These are phyloP conservation scores for Cepphus grylle DNA, from an alignment of 2,113 vertebrate species.

Conservation along the genomic window DNA sequence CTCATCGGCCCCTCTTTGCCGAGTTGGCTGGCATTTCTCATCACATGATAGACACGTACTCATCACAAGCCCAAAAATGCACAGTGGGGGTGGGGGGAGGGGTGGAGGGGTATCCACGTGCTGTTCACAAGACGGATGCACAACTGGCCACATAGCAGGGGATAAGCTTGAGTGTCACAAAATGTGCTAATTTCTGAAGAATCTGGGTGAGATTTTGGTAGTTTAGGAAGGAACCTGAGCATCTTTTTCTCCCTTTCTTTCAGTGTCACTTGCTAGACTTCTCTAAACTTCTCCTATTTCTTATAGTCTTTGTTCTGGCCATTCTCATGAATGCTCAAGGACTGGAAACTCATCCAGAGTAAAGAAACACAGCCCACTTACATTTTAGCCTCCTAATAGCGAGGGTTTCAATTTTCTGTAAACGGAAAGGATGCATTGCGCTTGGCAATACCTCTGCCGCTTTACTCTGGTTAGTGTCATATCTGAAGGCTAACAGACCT, in stretches of 20 bases:
- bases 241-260: not conserved
- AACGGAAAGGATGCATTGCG: constrained; percentile 20
- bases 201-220: not conserved
- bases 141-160: not conserved
- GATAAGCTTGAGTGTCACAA: not conserved
- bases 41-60: not conserved
- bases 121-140: not conserved
- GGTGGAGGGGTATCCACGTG: too few relatives aligned
- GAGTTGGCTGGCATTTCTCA: not conserved
- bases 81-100: too few relatives aligned
- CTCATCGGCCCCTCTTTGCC: not conserved
- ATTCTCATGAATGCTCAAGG: not conserved
- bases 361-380: not conserved
- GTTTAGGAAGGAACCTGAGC: not conserved
- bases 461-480: constrained; percentile 38
- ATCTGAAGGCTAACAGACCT: not conserved
- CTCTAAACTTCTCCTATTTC: not conserved
- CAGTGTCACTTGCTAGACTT: not conserved
- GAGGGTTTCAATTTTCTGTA: not conserved
- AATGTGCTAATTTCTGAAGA: not conserved
- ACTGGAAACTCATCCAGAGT: not conserved
- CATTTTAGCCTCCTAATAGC: accelerated
- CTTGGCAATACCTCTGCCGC: constrained; percentile 8
- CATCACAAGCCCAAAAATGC: not conserved
- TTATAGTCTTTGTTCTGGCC: not conserved